Evolutionary conservation across 2,113 vertebrate genomes (phyloP).

Genomic region (Turdus rufiventris): DNA sequence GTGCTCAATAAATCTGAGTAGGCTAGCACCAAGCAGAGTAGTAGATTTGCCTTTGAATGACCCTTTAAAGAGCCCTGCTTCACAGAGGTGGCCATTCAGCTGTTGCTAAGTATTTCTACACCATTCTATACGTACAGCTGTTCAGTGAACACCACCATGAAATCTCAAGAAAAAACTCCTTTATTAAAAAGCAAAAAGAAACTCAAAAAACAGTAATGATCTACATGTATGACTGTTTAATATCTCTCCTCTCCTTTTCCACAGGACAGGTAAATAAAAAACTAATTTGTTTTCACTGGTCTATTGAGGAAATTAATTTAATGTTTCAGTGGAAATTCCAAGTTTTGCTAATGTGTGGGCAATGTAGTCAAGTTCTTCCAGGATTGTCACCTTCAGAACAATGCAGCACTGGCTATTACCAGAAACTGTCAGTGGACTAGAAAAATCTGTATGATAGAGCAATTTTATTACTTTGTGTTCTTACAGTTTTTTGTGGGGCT

Average conservation of each 20-base stretch:
- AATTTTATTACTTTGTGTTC: background rate
- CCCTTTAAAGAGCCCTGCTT: background rate
- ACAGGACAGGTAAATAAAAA: background rate
- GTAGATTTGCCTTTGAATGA: background rate
- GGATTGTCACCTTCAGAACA: background rate
- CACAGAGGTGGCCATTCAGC: background rate
- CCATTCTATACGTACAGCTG: accelerated
- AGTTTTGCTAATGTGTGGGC: background rate
- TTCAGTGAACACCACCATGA: background rate
- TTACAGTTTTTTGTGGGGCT: background rate
- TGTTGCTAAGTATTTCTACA: background rate
- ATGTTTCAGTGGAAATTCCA: background rate
- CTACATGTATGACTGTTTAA: background rate
- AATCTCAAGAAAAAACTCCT: background rate
- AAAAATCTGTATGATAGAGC: background rate
- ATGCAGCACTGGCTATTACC: background rate
- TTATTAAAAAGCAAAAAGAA: background rate
- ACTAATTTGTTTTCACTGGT: background rate
- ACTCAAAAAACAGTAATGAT: background rate
- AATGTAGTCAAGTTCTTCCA: background rate
- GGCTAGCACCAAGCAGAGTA: background rate
- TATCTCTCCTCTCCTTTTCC: background rate
- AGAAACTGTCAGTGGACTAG: background rate
- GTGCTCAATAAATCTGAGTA: accelerated
- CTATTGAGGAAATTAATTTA: background rate